Evolutionary conservation across 2,797 vertebrate species (phyloP).

Genomic region (Sardinella longiceps): DNA sequence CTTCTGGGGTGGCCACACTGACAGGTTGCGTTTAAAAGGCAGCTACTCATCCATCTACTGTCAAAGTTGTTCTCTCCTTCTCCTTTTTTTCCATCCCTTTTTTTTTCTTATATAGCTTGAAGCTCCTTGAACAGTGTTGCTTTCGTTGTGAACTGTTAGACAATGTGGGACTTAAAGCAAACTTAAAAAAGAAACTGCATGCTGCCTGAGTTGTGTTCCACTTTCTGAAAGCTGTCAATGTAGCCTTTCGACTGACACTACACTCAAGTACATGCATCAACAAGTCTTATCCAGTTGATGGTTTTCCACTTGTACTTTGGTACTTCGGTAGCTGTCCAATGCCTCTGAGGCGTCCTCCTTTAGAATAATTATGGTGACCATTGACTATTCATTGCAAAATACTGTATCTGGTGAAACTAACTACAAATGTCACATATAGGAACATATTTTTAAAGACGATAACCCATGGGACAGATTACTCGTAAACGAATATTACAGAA

Average conservation of each 20-base stretch:
- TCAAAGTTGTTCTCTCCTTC: neutral
- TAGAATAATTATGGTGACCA: too few species aligned
- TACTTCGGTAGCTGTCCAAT: too few species aligned
- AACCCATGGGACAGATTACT: too few species aligned
- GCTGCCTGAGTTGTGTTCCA: neutral
- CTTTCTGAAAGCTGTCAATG: neutral
- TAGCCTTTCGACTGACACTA: neutral
- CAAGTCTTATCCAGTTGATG: neutral
- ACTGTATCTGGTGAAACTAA: too few species aligned
- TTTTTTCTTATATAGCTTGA: neutral
- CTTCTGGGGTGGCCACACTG: neutral
- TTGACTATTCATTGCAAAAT: too few species aligned
- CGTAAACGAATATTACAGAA: too few species aligned
- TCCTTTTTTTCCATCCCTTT: neutral
- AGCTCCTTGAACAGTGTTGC: neutral
- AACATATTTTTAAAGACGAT: too few species aligned
- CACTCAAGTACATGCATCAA: neutral
- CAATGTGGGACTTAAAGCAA: neutral
- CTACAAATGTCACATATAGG: too few species aligned
- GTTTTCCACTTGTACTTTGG: neutral
- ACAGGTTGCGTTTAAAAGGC: conserved; percentile 1
- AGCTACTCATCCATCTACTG: neutral
- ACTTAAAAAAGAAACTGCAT: neutral
- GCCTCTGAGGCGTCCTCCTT: too few species aligned
- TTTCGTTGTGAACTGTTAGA: neutral